Base-by-base conservation (phyloP, 2,888 invertebrate genomes). In the Formica aserva region DNA sequence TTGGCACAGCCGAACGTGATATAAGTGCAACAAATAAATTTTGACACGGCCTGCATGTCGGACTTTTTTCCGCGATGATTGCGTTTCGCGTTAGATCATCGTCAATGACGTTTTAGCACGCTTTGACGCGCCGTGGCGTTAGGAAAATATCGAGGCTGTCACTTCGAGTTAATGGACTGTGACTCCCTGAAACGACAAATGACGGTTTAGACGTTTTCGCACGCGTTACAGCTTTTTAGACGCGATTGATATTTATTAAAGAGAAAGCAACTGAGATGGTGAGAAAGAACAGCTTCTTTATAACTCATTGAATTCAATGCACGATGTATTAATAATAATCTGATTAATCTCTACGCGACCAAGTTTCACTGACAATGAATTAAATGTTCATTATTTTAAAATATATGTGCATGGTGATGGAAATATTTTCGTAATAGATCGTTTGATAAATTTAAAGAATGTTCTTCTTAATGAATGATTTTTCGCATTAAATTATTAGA, bases 21-120 rank as follows among this genome's bases (percentile, higher is more conserved):
- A 81, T 65, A 55, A 66, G 62, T 57, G 60, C 60, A 57, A 35
- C 41, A 67, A 77, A 87, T 81, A 55, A 84, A 81, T 82, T 85
- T 87, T 65, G 80, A 86, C 86, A 41, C 45, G 41, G 29, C n/a
- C 77, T 5, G 57, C 57, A 65, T 66, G 22, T 32, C 29, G 65
- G 26, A 32, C 29, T 9, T 71, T 71, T 71, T 71, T 71, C 35
- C 45, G 15, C 45, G 35, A 80, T 13, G 60, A 72, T 78, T 78
- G 22, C 26, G 1, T 45, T 60, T 78, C 78, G 48, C n/a, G 35
- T 80, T 72, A 62, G 22, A 78, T 78, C 32, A 72, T 26, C 22
- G 57, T 69, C 69, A 78, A 1, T 48, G 32, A 9, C 3, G 2
- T 1, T n/a, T 80, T 62, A 45, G 29, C 55, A 38, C 76, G 29